Base-by-base conservation (phyloP, 2,797 vertebrate genomes). In the Falco cherrug region DNA sequence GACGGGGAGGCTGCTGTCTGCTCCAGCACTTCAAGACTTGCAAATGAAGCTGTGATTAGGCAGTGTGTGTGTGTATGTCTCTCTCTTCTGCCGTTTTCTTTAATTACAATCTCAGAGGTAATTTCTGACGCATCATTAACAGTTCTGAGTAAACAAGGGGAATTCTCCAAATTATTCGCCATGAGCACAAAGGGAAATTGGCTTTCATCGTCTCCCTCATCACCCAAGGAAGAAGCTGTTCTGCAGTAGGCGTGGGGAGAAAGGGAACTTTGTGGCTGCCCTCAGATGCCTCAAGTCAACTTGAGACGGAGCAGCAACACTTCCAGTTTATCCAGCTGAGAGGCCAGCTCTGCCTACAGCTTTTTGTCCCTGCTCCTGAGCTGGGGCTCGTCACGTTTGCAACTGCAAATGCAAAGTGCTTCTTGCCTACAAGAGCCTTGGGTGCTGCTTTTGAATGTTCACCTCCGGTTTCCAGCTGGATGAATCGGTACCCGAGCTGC, bases 41-140 rank as follows among this genome's bases (percentile, higher is more conserved):
- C 65, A 69, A 79, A 78, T 50, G 90, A 93, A 86, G 89, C 92
- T 75, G 65, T 81, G 95, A 60, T 84, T 57, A 94, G 81, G 37
- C 75, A 20, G 0, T 50, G 12, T 26, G 10, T 65, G 13, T 61
- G 0, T 73, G 1, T 35, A 0, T 60, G 1, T 81, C 97, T 97
- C 97, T 98, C 98, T 98, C 89, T 98, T 98, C 98, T 98, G 98
- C 98, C 92, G 98, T 98, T 98, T 97, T 89, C 98, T 99, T 98
- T 99, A 99, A 99, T 99, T 99, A 99, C 99, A 98, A 98, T 99
- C 98, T 99, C 98, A 89, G 98, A 99, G 99, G 99, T 99, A 99
- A 99, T 99, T 99, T 99, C 99, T 99, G 99, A 98, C 98, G 98
- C 98, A 98, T 99, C 99, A 99, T 99, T 99, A 99, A 98, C 98